Evolutionary conservation across 2,888 invertebrate species (phyloP), one percentile per base, ranked within the genome.

Genomic region (Volucella bombylans): DNA sequence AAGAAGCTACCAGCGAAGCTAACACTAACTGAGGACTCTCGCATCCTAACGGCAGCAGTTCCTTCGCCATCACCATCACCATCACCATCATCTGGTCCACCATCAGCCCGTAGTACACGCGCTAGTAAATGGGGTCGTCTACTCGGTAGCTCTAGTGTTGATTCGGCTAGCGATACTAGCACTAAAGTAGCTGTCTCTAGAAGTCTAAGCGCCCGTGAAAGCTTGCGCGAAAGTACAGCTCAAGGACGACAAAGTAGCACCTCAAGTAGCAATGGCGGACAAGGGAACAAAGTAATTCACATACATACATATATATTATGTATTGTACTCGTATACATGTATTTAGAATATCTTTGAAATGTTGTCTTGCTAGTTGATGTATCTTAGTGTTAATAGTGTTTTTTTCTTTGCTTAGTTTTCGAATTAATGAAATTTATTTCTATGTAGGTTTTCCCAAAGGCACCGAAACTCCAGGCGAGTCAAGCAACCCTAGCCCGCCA

Each of bases 71-170:
- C 91, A 87, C 91, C 91, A 88, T 91, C 91, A 88, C 92, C 91
- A 87, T 91, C 91, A 88, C 92, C 91, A 87, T 91, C 92, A 88
- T 91, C 91, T 86, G 91, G 93, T 89, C 93, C 93, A 88, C 92
- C 92, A 87, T 93, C 93, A 88, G 93, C 93, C 79, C 92, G 93
- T 88, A 91, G 93, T 87, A 93, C 91, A 88, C 90, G 92, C 92
- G 91, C 92, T 88, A 94, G 95, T 91, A 96, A 96, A 93, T 96
- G 96, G 96, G 96, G 96, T 73, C 94, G 96, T 86, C 93, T 96
- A 89, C 93, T 96, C 90, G 96, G 96, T 89, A 95, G 95, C 89
- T 95, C 95, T 87, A 96, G 96, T 92, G 92, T 96, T 88, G 96
- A 96, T 92, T 95, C 95, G 83, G 94, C 93, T 88, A 94, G 94